Conservation (phyloP, 1,140 invertebrate genomes). For the Euglossa dilemma region DNA sequence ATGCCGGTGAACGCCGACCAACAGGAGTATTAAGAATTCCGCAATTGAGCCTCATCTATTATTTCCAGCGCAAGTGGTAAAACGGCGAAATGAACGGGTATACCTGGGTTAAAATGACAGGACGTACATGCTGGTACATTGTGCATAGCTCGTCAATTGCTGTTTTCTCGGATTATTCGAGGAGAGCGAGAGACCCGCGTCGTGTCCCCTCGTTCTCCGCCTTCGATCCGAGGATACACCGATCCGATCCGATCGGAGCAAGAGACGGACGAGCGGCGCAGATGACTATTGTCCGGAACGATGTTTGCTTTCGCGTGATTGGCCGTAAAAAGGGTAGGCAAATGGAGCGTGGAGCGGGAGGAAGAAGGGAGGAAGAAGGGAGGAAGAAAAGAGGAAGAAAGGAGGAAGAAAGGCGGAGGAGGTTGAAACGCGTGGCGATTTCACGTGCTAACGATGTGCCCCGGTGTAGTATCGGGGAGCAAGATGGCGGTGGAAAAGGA, state of each 20-base stretch:
- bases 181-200: not conserved
- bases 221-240: too few species aligned
- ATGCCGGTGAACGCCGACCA: not conserved
- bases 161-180: not conserved
- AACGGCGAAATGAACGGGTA: not conserved
- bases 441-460: not conserved
- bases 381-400: not conserved
- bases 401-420: not conserved
- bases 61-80: conserved; percentile 11
- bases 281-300: conserved; percentile 8
- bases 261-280: too few species aligned
- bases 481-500: too few species aligned
- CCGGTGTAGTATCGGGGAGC: too few species aligned
- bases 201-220: too few species aligned
- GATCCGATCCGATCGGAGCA: too few species aligned
- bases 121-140: not conserved
- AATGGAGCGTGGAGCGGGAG: conserved; percentile 4
- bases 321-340: conserved; percentile 6
- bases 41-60: conserved; percentile 9
- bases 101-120: not conserved
- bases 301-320: conserved; percentile 20
- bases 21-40: not conserved
- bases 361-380: conserved; percentile 1
- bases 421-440: not conserved
- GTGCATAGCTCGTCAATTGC: not conserved